Base-by-base conservation (phyloP, 2,113 vertebrate species). In the Fulmarus glacialis region DNA sequence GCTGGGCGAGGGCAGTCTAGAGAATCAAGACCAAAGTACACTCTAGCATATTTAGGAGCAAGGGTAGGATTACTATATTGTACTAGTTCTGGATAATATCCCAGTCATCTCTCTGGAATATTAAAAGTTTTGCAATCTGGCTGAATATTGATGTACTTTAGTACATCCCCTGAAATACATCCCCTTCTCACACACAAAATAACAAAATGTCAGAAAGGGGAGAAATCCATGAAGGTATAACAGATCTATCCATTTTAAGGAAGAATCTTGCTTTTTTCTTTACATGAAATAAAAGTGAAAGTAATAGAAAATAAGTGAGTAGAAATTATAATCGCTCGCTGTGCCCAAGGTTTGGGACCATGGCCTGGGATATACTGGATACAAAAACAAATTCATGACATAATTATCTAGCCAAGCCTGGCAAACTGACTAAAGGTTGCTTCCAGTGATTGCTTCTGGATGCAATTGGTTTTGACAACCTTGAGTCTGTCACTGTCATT, bases 391-490 rank as follows among this genome's bases (percentile, higher is more conserved):
- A 47, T 74, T 47, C 2, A 3, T 50, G 83, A 30, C 52, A 23
- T 13, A 30, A 82, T 95, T 67, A 45, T 53, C 32, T 8, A 74
- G 55, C 68, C 59, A 56, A 73, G 89, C 82, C 73, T 91, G 72
- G 85, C 89, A 67, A 32, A 27, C 15, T 43, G 24, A 63, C 63
- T 43, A 18, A 73, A 55, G 71, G 36, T 58, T 70, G 16, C 45
- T 96, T 77, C 55, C 42, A 89, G 38, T n/a, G 71, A 32, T 36
- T 88, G 42, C 73, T 74, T 77, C 70, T 63, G 89, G 42, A 8
- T 68, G 38, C 36, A 48, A 91, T 79, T 79, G 64, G 20, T 84
- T 95, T 38, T 94, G 94, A 89, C 91, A 96, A 22, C 86, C 72
- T 66, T 27, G 75, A 52, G 43, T 87, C 85, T 50, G 6, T 87